phyloP scores from a whole-genome alignment of 1,140 invertebrate genomes.

The Ceratina calcarata region DNA sequence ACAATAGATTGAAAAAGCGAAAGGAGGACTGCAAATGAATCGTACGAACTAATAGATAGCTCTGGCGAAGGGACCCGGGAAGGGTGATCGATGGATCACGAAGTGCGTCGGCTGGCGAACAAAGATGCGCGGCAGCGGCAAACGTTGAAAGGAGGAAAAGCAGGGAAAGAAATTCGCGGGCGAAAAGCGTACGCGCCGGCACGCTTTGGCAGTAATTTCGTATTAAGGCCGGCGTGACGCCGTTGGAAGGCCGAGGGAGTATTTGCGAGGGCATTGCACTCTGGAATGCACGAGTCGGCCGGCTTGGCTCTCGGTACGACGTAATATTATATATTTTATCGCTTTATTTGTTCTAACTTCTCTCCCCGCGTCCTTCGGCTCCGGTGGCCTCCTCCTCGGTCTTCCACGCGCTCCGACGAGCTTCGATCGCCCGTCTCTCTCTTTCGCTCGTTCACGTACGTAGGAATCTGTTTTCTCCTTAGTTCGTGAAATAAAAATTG shows the following conservation, averaged over 20 bases:
- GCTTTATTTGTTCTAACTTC: slow-evolving; percentile 78
- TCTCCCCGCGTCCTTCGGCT: slow-evolving; percentile 60
- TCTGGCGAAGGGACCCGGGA: too few relatives aligned
- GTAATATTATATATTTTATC: slow-evolving; percentile 78
- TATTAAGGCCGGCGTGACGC: slow-evolving; percentile 68
- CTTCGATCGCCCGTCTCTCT: slow-evolving; percentile 56
- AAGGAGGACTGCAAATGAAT: too few relatives aligned
- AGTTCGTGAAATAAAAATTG: slow-evolving; percentile 11
- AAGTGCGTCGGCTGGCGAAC: neutral
- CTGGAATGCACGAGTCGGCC: slow-evolving; percentile 77
- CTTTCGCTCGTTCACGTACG: slow-evolving; percentile 13
- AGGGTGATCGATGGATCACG: too few relatives aligned
- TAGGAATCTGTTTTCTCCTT: slow-evolving; percentile 3
- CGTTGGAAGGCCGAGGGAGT: slow-evolving; percentile 64
- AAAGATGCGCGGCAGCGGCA: neutral
- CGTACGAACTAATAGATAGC: too few relatives aligned
- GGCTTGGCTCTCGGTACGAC: slow-evolving; percentile 64
- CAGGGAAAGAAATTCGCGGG: slow-evolving; percentile 54
- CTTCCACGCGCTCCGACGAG: slow-evolving; percentile 35
- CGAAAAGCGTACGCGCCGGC: slow-evolving; percentile 52
- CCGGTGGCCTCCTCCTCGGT: slow-evolving; percentile 39
- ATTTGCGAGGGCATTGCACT: slow-evolving; percentile 79
- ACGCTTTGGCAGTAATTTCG: slow-evolving; percentile 66
- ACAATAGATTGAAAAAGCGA: too few relatives aligned
- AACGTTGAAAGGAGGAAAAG: neutral